Percentiles rank a stretch among this genome's conserved stretches.
These are phyloP conservation scores for Etheostoma cragini DNA, from an alignment of 2,113 vertebrate species.

Conservation along the genomic window DNA sequence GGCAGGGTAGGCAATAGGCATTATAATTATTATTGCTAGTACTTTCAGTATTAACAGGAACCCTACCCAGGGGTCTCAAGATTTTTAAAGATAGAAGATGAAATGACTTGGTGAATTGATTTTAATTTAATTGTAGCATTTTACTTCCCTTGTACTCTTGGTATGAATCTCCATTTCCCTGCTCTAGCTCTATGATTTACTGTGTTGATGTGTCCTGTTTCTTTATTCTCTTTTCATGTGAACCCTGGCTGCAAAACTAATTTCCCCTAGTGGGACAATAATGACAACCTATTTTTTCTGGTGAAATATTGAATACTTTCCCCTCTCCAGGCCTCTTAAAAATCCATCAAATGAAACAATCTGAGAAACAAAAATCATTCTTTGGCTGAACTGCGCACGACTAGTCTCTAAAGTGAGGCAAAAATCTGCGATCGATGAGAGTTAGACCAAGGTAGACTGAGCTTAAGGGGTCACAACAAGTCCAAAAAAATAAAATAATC, in stretches of 20 bases:
- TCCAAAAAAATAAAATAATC: no score
- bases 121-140: not conserved
- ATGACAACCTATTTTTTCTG: not conserved
- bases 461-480: not conserved
- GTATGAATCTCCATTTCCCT: no score
- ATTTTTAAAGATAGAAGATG: not conserved
- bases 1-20: constrained; percentile 20
- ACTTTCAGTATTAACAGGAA: not conserved
- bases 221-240: no score
- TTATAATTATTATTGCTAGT: not conserved
- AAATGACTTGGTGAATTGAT: not conserved
- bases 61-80: not conserved
- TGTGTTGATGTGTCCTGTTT: no score
- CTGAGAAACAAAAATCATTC: not conserved
- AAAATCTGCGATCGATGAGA: not conserved
- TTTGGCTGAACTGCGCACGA: not conserved
- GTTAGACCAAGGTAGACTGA: not conserved
- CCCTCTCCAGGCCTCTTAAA: no score
- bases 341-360: not conserved
- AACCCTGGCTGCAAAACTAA: no score
- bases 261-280: no score
- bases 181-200: no score
- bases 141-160: not conserved
- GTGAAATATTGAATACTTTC: not conserved
- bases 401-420: not conserved